Conservation (phyloP, 2,888 invertebrate species). For the Acronicta leporina region DNA sequence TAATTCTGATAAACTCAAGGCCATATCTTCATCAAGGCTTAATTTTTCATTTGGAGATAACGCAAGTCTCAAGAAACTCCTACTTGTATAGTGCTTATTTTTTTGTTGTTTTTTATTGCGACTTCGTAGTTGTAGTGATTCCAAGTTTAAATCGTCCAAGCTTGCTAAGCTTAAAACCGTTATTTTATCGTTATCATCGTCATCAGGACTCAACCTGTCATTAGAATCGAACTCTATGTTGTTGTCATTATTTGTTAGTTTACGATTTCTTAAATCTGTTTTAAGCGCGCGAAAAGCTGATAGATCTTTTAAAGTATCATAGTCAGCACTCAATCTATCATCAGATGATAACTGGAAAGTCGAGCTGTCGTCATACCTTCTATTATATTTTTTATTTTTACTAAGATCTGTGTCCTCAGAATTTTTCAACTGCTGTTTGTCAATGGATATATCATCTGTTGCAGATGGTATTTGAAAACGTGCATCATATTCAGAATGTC, state of each 20-base stretch:
- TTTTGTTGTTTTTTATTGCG: not conserved
- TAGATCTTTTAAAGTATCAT: not conserved
- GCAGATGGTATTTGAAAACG: not conserved
- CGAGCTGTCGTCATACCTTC: not conserved
- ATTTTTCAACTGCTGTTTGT: conserved; percentile 7
- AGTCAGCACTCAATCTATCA: not conserved
- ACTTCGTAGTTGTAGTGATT: conserved; percentile 5
- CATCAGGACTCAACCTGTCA: not conserved
- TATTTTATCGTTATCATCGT: conserved; percentile 1
- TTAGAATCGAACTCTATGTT: not conserved
- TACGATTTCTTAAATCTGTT: too few relatives aligned
- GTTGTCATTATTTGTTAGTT: too few relatives aligned
- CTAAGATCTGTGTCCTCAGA: not conserved
- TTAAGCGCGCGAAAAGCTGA: not conserved
- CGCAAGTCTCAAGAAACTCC: conserved; percentile 2
- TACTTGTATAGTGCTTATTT: conserved; percentile 7
- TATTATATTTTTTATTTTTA: conserved; percentile 2
- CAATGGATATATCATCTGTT: conserved; percentile 6
- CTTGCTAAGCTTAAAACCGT: conserved; percentile 8
- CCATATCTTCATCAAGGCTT: conserved; percentile 10
- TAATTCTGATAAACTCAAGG: conserved; percentile 10
- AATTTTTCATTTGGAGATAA: conserved; percentile 12
- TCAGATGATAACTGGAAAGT: not conserved
- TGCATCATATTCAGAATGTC: not conserved
- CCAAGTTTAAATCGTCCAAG: conserved; percentile 8